phyloP scores from a whole-genome alignment of 2,113 vertebrate species.

The Gobius niger region DNA sequence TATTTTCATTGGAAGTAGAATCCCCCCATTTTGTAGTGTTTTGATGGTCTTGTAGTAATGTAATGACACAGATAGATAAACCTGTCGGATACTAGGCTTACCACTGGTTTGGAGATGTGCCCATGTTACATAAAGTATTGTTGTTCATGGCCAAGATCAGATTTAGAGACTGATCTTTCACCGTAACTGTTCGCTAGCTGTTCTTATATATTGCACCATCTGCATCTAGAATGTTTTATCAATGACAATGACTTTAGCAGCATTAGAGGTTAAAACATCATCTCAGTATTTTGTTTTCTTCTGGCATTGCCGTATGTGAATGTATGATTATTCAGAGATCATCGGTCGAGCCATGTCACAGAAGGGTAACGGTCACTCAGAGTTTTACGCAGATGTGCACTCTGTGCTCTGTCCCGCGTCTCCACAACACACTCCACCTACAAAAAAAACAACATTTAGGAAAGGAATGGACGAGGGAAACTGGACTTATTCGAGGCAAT shows the following conservation, averaged over 20 bases:
- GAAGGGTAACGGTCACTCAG: slow-evolving; percentile 84
- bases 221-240: background rate
- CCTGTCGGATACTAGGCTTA: too few species aligned
- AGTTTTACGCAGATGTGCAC: slow-evolving; percentile 75
- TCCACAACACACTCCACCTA: slow-evolving; percentile 89
- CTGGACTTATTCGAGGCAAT: slow-evolving; percentile 22
- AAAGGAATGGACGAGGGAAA: background rate
- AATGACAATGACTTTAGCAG: too few species aligned
- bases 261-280: too few species aligned
- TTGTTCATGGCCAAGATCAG: too few species aligned
- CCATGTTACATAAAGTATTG: too few species aligned
- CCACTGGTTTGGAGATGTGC: too few species aligned
- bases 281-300: background rate
- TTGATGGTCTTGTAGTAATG: too few species aligned
- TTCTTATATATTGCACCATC: background rate
- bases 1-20: too few species aligned
- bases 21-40: too few species aligned
- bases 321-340: slow-evolving; percentile 45
- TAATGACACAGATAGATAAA: too few species aligned
- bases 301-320: background rate
- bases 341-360: slow-evolving; percentile 80
- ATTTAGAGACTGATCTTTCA: too few species aligned
- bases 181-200: too few species aligned
- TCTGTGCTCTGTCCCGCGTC: slow-evolving; percentile 84
- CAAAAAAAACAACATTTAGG: background rate